Conservation (phyloP, 2,888 invertebrate species). For the Norana najaformis region DNA sequence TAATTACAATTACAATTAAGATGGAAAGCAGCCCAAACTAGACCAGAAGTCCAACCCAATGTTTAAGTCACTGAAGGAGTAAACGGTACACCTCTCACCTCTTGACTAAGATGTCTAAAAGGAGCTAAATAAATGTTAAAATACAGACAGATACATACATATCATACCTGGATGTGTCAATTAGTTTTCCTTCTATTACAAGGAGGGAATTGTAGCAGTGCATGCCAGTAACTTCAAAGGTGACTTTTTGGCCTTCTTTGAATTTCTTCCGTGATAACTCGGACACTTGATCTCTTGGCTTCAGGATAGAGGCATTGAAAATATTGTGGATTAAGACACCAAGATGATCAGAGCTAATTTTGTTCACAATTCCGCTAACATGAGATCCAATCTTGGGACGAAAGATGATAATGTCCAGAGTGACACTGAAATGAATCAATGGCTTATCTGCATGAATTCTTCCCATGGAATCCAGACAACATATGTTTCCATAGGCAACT, state of each 20-base stretch:
- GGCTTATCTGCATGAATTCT: conserved; percentile 1
- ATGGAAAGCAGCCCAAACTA: too few species aligned
- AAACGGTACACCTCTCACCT: too few species aligned
- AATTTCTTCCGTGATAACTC: neutral
- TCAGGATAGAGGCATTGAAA: conserved; percentile 13
- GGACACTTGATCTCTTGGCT: neutral
- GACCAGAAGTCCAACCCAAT: too few species aligned
- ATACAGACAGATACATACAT: neutral
- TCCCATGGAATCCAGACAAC: neutral
- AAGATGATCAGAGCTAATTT: neutral
- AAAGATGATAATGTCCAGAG: neutral
- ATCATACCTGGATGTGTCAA: neutral
- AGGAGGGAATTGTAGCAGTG: neutral
- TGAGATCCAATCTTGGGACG: neutral
- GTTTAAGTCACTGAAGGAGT: too few species aligned
- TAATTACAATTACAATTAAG: too few species aligned
- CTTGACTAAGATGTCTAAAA: too few species aligned
- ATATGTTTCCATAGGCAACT: conserved; percentile 13
- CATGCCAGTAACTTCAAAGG: neutral
- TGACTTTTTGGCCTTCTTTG: neutral
- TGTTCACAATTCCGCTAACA: conserved; percentile 13
- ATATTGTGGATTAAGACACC: neutral
- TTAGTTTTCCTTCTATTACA: neutral
- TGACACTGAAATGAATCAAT: neutral
- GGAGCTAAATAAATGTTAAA: too few species aligned